Base-by-base conservation (phyloP, 1,140 invertebrate species). In the Drosophila pectinifera region DNA sequence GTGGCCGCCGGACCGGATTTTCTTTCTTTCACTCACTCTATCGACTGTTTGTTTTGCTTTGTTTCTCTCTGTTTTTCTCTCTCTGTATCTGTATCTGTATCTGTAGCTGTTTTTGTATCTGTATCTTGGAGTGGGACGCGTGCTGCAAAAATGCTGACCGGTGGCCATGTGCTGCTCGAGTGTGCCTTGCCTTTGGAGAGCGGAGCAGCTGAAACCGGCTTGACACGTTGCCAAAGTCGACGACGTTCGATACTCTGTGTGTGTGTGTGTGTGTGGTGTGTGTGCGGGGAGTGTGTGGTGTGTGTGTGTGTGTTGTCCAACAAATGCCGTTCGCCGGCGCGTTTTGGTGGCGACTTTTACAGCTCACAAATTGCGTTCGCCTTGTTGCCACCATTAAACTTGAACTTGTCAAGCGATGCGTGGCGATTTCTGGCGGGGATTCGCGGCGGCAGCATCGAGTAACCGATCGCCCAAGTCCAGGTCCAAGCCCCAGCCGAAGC, bases 161-260 rank as follows among this genome's bases (percentile, higher is more conserved):
- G 77, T 74, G 81, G 63, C 77, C 81, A 80, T 84, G 81, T 85
- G 79, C 67, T 69, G 68, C 67, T 64, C 58, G 28, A 20, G 39
- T 16, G 34, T 41, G 41, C 55, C 39, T 53, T 53, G 49, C 49
- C 49, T 53, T 53, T 53, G 49, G 45, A 67, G 64, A 68, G 28
- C 58, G 13, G 51, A 67, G 36, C 45, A 54, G 34, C 64, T 36
- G 42, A 82, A 82, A 84, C 81, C 81, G 73, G 81, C 73, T 84
- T 77, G 81, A 84, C 81, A 84, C 81, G 81, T 84, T 84, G 81
- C 81, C 81, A 85, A 85, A 84, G 81, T 77, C 72, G 57, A 48
- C 26, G 46, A 20, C 16, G 80, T 73, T 45, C 18, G 4, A 53
- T 36, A 7, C 10, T n/a, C 6, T 4, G 16, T n/a, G 48, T 18